Percentiles rank a stretch among this genome's conserved stretches.
These are phyloP conservation scores for Ophion ventricosus DNA, from an alignment of 2,888 invertebrate genomes.

Conservation along the genomic window DNA sequence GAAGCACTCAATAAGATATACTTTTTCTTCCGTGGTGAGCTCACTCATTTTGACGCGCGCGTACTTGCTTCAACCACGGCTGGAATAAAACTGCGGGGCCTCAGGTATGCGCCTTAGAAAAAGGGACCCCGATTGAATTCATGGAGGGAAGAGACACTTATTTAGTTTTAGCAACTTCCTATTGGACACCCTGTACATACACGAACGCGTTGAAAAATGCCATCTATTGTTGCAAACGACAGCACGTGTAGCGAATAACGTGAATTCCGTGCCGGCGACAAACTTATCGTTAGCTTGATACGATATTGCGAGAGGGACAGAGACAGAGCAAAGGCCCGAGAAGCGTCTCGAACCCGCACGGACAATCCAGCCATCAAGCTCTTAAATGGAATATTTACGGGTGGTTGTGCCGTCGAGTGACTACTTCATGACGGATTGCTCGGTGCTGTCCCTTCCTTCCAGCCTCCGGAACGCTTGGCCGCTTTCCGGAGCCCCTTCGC, in stretches of 20 bases:
- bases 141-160: no score
- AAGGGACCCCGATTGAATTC: no score
- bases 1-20: no score
- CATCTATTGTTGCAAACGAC: background rate
- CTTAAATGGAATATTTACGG: conserved; percentile 77
- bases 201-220: background rate
- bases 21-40: no score
- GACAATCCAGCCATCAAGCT: conserved; percentile 77
- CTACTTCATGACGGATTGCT: conserved; percentile 64
- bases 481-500: background rate
- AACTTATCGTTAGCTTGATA: conserved; percentile 71
- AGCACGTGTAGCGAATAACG: conserved; percentile 33
- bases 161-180: no score
- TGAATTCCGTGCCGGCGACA: conserved; percentile 55
- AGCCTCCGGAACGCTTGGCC: conserved; percentile 27
- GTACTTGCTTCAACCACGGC: no score
- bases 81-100: no score
- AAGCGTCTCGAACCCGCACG: conserved; percentile 70
- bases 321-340: conserved; percentile 49
- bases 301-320: conserved; percentile 67
- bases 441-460: conserved; percentile 9
- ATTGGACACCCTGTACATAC: no score
- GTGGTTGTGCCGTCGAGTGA: conserved; percentile 61
- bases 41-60: no score
- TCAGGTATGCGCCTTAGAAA: no score